phyloP scores from a whole-genome alignment of 2,888 invertebrate species.

The Lycaena phlaeas region DNA sequence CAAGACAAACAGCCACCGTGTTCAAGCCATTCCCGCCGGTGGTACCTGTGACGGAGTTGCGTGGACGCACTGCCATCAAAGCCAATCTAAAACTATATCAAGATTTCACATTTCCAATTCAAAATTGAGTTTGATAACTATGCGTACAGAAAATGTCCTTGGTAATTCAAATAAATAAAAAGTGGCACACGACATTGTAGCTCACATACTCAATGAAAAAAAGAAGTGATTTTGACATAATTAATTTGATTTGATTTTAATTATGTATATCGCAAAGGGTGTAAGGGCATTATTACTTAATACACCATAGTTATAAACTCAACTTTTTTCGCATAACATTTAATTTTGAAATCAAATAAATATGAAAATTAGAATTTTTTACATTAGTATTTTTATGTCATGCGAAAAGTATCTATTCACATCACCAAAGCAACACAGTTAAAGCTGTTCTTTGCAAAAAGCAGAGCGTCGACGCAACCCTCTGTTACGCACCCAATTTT shows the following conservation, averaged over 20 bases:
- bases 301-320: not conserved
- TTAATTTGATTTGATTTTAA: too few relatives aligned
- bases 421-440: slow-evolving; percentile 14
- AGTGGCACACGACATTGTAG: too few relatives aligned
- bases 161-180: too few relatives aligned
- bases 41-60: slow-evolving; percentile 64
- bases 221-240: too few relatives aligned
- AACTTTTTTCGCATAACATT: slow-evolving; percentile 2
- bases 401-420: slow-evolving; percentile 9
- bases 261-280: too few relatives aligned
- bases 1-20: slow-evolving; percentile 36
- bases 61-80: slow-evolving; percentile 55
- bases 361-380: too few relatives aligned
- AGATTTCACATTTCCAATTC: not conserved
- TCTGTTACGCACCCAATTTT: slow-evolving; percentile 69
- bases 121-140: too few relatives aligned
- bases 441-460: slow-evolving; percentile 24
- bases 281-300: too few relatives aligned
- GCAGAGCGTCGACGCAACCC: slow-evolving; percentile 68
- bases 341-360: not conserved
- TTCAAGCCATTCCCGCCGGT: slow-evolving; percentile 49
- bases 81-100: slow-evolving; percentile 12
- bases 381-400: too few relatives aligned
- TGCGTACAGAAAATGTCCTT: too few relatives aligned
- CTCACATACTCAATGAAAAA: too few relatives aligned